phyloP scores from a whole-genome alignment of 23 tunicate genomes.

The Aplidium turbinatum region DNA sequence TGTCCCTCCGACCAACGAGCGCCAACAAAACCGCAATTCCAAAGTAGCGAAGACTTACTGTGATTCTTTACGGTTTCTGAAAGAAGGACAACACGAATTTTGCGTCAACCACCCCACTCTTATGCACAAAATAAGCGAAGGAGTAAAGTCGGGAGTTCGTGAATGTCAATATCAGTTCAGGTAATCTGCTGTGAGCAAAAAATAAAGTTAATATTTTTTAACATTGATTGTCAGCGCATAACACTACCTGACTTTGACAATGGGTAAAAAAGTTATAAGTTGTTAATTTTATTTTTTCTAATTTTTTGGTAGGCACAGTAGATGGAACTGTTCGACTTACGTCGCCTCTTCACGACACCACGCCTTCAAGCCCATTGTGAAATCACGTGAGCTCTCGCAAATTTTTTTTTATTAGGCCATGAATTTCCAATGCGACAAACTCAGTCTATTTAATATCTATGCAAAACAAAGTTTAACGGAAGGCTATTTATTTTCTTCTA shows the following conservation, averaged over 20 bases:
- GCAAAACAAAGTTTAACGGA: too few relatives aligned
- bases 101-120: conserved; percentile 69
- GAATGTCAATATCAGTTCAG: conserved; percentile 80
- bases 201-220: neutral
- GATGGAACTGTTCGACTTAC: conserved; percentile 86
- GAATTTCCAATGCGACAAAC: too few relatives aligned
- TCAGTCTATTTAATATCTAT: too few relatives aligned
- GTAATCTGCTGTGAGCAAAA: too few relatives aligned
- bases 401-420: too few relatives aligned
- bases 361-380: conserved; percentile 72
- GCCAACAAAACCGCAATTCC: conserved; percentile 31
- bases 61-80: conserved; percentile 51
- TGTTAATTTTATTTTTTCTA: too few relatives aligned
- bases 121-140: conserved; percentile 80
- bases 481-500: too few relatives aligned
- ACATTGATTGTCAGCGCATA: neutral
- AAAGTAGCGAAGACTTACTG: conserved; percentile 59
- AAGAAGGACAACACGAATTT: conserved; percentile 39
- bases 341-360: conserved; percentile 57
- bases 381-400: conserved; percentile 59
- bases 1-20: conserved; percentile 24
- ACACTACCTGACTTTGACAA: too few relatives aligned
- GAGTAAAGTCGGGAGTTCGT: conserved; percentile 53
- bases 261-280: too few relatives aligned
- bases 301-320: too few relatives aligned